A percentile compares a stretch with the other conserved stretches of the same genome.
These are phyloP conservation scores for Notodonta dromedarius DNA, from an alignment of 2,888 invertebrate species.

Conservation along the genomic window DNA sequence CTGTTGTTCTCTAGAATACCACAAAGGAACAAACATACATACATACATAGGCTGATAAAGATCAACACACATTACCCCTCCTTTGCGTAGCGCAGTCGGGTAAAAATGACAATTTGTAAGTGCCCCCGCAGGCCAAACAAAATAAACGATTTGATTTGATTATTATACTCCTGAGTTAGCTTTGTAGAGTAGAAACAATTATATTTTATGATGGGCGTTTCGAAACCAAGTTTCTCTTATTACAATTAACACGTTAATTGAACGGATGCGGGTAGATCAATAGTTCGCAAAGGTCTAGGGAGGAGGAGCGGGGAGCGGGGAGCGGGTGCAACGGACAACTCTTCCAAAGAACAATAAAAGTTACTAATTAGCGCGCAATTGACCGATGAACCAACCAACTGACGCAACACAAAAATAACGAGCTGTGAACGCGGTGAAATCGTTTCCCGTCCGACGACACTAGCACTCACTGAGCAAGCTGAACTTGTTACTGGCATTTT, in stretches of 20 bases:
- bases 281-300: not conserved
- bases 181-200: too few species aligned
- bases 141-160: too few species aligned
- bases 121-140: too few species aligned
- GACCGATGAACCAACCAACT: not conserved
- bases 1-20: too few species aligned
- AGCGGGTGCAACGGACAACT: not conserved
- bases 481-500: too few species aligned
- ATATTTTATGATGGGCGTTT: too few species aligned
- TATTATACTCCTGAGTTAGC: too few species aligned
- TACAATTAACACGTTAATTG: not conserved
- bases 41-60: too few species aligned
- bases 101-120: too few species aligned
- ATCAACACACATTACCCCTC: too few species aligned
- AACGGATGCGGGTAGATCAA: not conserved
- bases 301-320: not conserved
- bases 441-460: not conserved
- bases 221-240: not conserved
- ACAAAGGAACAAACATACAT: too few species aligned
- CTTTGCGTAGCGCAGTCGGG: too few species aligned
- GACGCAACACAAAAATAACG: constrained; percentile 1
- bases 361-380: constrained; percentile 5
- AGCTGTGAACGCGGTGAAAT: not conserved
- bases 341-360: constrained; percentile 5
- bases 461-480: not conserved